Conservation (phyloP, 2,888 invertebrate species). For the Ormyrus thymus region DNA sequence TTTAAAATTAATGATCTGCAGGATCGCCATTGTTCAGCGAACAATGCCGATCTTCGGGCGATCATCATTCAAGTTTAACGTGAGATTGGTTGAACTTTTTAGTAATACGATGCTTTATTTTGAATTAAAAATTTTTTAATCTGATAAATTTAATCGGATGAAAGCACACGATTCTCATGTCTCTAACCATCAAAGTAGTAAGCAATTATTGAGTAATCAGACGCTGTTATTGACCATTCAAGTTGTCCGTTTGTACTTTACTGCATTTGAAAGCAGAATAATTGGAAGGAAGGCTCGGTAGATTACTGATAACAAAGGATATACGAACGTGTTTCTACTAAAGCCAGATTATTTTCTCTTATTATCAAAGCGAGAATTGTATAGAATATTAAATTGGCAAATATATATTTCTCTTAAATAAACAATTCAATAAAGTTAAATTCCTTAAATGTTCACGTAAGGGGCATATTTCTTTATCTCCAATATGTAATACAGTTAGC, state of each 20-base stretch:
- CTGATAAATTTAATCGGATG: background rate
- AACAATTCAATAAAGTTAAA: too few relatives aligned
- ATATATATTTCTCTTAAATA: too few relatives aligned
- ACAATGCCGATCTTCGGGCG: slow-evolving; percentile 66
- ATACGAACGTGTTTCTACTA: too few relatives aligned
- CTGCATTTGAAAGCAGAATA: slow-evolving; percentile 3
- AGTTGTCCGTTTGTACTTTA: background rate
- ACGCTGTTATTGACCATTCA: background rate
- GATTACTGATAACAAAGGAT: background rate
- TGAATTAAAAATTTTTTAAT: background rate
- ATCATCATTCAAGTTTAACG: slow-evolving; percentile 67
- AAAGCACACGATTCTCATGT: background rate
- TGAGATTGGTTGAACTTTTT: too few relatives aligned
- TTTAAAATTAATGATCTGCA: slow-evolving; percentile 61
- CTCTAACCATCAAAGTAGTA: background rate
- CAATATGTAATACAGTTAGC: too few relatives aligned
- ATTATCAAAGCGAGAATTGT: too few relatives aligned
- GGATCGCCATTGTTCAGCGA: slow-evolving; percentile 65
- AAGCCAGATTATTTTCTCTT: too few relatives aligned
- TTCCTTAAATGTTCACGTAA: too few relatives aligned
- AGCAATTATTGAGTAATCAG: background rate
- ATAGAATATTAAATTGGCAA: too few relatives aligned
- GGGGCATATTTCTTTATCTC: too few relatives aligned
- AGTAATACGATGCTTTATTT: too few relatives aligned
- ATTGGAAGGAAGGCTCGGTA: background rate